Evolutionary conservation across 2,113 vertebrate genomes (phyloP).

Genomic region (Sinocyclocheilus anophthalmus): DNA sequence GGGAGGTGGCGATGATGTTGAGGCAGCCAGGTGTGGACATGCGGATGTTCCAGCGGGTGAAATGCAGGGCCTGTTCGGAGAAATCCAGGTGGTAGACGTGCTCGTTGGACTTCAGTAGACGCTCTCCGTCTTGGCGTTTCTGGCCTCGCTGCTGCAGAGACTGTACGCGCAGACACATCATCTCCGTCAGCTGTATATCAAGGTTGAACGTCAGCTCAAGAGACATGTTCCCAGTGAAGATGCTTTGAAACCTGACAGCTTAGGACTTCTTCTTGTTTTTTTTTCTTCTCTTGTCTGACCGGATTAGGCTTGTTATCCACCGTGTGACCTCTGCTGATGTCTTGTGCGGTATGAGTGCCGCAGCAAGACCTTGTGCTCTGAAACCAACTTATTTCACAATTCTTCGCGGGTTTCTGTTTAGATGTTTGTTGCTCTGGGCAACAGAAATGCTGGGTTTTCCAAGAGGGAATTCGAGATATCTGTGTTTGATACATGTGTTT

Average conservation of each 20-base stretch:
- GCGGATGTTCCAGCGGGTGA: constrained; percentile 79
- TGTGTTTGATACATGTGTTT: constrained; percentile 30
- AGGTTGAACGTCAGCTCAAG: constrained; percentile 73
- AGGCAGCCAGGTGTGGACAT: constrained; percentile 78
- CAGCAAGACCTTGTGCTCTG: constrained; percentile 16
- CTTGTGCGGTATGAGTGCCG: not conserved
- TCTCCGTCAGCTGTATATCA: constrained; percentile 79
- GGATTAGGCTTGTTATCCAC: not conserved
- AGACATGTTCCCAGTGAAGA: constrained; percentile 12
- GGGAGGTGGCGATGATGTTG: constrained; percentile 84
- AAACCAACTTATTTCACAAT: constrained; percentile 21
- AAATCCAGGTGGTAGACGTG: constrained; percentile 85
- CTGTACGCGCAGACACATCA: constrained; percentile 83
- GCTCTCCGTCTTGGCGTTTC: constrained; percentile 87
- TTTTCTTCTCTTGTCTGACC: not conserved
- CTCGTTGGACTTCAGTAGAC: constrained; percentile 80
- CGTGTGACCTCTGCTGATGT: not conserved
- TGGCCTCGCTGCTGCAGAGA: constrained; percentile 78
- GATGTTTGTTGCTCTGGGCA: constrained; percentile 42
- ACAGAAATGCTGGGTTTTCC: not conserved
- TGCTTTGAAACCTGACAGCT: constrained; percentile 2
- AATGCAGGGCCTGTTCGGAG: constrained; percentile 75
- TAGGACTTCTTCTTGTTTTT: not conserved
- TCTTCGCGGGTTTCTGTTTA: not conserved
- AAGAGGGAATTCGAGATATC: constrained; percentile 6